A percentile compares a stretch with the other conserved stretches of the same genome.
Evolutionary conservation across 2,797 vertebrate species (phyloP).

Genomic region (Brachymystax lenok): DNA sequence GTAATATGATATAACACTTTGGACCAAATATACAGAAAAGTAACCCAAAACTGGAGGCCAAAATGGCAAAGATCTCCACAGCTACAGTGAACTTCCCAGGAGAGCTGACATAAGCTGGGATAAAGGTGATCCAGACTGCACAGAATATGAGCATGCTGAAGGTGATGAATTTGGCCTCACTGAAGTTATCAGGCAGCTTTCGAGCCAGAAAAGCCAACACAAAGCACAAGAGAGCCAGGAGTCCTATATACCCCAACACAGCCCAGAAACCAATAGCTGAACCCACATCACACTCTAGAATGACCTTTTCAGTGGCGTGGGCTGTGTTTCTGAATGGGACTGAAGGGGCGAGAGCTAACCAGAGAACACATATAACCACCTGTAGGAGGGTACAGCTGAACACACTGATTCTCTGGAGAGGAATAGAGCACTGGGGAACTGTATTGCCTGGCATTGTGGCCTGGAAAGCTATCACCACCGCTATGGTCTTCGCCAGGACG

Average conservation of each 20-base stretch:
- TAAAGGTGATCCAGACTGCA: neutral
- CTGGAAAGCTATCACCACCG: too few species aligned
- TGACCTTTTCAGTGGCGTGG: slow-evolving; percentile 57
- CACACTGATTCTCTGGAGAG: slow-evolving; percentile 55
- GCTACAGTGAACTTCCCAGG: slow-evolving; percentile 69
- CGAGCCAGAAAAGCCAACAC: too few species aligned
- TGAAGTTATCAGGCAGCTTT: too few species aligned
- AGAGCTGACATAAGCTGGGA: neutral
- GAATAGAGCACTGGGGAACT: slow-evolving; percentile 38
- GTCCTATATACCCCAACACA: slow-evolving; percentile 59
- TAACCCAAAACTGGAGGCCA: too few species aligned
- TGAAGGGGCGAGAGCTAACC: slow-evolving; percentile 55
- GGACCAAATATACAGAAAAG: too few species aligned
- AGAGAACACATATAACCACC: slow-evolving; percentile 57
- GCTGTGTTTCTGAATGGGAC: slow-evolving; percentile 54
- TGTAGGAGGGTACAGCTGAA: slow-evolving; percentile 60
- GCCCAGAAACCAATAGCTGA: slow-evolving; percentile 61
- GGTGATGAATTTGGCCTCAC: too few species aligned
- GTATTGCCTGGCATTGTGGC: slow-evolving; percentile 45
- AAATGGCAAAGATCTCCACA: slow-evolving; percentile 74
- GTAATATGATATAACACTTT: too few species aligned
- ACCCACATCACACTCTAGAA: slow-evolving; percentile 61
- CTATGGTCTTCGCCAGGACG: too few species aligned
- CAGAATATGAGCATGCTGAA: neutral
- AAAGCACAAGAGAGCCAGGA: slow-evolving; percentile 52